A percentile compares a stretch with the other conserved stretches of the same genome.
These are phyloP conservation scores for Physella acuta DNA, from an alignment of 1,140 invertebrate species.

Conservation along the genomic window DNA sequence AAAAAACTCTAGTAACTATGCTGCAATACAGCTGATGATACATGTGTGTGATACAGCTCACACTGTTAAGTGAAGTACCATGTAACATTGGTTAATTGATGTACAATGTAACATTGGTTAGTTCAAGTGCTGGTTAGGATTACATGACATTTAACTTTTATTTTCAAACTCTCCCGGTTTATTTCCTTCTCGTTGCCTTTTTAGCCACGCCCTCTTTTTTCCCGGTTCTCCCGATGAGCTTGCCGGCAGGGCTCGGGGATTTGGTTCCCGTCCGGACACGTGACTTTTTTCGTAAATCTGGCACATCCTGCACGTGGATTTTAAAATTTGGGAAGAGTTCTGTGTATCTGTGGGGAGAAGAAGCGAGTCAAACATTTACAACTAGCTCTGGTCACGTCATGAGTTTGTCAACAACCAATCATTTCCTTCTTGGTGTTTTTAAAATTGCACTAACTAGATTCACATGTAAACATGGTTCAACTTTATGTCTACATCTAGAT, in stretches of 20 bases:
- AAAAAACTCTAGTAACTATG: no score
- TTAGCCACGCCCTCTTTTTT: slow-evolving; percentile 8
- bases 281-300: slow-evolving; percentile 36
- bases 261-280: slow-evolving; percentile 37
- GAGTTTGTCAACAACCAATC: background rate
- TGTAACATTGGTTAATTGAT: no score
- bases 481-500: no score
- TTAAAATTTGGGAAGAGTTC: slow-evolving; percentile 51
- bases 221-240: slow-evolving; percentile 24
- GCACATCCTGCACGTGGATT: slow-evolving; percentile 47
- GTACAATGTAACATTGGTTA: no score
- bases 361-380: background rate
- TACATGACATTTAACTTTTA: no score
- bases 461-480: no score
- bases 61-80: no score
- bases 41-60: no score
- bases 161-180: no score
- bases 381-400: background rate
- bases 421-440: background rate
- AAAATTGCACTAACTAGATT: background rate
- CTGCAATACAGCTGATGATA: no score
- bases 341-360: slow-evolving; percentile 12
- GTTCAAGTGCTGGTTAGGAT: no score
- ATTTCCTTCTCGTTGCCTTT: slow-evolving; percentile 13
- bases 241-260: slow-evolving; percentile 51